Percentiles rank a stretch among this genome's conserved stretches.
phyloP scores from a whole-genome alignment of 2,797 vertebrate species.

The Heterohyrax brucei region DNA sequence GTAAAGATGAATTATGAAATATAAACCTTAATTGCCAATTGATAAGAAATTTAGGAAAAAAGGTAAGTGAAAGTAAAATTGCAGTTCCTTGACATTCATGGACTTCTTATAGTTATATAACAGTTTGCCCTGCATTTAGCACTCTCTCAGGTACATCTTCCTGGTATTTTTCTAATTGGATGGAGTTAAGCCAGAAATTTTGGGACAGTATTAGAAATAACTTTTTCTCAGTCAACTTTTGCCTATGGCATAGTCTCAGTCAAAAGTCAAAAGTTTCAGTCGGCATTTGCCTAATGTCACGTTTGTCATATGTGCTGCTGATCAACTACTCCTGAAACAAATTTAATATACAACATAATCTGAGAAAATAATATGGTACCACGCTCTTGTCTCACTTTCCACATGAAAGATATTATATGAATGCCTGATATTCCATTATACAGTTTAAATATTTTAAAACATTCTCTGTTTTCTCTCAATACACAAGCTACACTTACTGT shows the following conservation, averaged over 20 bases:
- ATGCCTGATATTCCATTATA: slow-evolving; percentile 14
- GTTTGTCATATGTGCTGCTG: slow-evolving; percentile 1
- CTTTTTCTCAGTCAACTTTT: background rate
- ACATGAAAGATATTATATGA: slow-evolving; percentile 62
- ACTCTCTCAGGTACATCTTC: background rate
- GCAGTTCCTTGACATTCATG: background rate
- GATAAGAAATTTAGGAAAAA: no score
- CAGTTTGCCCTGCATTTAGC: background rate
- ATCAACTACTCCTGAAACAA: slow-evolving; percentile 59
- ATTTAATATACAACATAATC: slow-evolving; percentile 3
- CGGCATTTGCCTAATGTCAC: background rate
- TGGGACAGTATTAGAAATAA: background rate
- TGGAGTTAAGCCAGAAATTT: slow-evolving; percentile 49
- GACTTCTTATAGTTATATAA: background rate
- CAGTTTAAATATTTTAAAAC: slow-evolving; percentile 70
- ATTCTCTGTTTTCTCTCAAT: slow-evolving; percentile 74
- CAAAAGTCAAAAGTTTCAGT: background rate
- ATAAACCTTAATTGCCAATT: background rate
- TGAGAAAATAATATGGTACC: slow-evolving; percentile 46
- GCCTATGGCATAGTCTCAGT: background rate
- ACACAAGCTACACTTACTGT: slow-evolving; percentile 5
- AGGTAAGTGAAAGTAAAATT: background rate
- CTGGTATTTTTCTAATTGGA: slow-evolving; percentile 54
- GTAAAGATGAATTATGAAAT: background rate
- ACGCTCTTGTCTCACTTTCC: background rate